Evolutionary conservation across 2,797 vertebrate genomes (phyloP).

Genomic region (Rhincodon typus): DNA sequence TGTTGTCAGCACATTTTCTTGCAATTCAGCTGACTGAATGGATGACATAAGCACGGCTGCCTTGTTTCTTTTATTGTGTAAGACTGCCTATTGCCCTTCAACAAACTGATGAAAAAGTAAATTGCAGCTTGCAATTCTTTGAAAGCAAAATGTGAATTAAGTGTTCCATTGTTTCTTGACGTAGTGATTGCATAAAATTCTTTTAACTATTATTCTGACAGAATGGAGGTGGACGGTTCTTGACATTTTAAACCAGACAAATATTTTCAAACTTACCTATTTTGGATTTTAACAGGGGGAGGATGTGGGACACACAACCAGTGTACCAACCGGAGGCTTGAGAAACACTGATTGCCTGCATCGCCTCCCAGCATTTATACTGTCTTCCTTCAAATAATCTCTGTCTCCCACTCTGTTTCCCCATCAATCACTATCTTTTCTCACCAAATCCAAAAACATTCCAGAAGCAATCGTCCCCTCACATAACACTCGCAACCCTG

Average conservation of each 20-base stretch:
- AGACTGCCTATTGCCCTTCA: not conserved
- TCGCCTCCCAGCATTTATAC: not conserved
- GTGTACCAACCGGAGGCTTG: not conserved
- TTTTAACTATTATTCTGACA: not conserved
- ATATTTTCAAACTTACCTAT: not conserved
- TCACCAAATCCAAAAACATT: no score
- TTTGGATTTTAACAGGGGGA: not conserved
- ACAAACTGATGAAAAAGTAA: not conserved
- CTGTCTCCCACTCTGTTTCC: no score
- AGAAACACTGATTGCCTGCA: not conserved
- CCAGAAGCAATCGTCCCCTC: not conserved
- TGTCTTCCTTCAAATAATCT: not conserved
- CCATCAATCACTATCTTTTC: no score
- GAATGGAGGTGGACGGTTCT: not conserved
- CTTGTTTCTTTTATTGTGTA: not conserved
- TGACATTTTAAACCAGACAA: not conserved
- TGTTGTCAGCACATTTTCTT: not conserved
- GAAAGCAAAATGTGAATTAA: not conserved
- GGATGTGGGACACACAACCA: not conserved
- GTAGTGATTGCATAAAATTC: not conserved
- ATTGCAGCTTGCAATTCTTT: not conserved
- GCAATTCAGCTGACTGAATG: not conserved
- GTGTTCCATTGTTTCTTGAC: not conserved
- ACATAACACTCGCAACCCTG: accelerated
- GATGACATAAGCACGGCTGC: not conserved